Base-by-base conservation (phyloP, 2,888 invertebrate genomes). In the Tiliacea citrago region DNA sequence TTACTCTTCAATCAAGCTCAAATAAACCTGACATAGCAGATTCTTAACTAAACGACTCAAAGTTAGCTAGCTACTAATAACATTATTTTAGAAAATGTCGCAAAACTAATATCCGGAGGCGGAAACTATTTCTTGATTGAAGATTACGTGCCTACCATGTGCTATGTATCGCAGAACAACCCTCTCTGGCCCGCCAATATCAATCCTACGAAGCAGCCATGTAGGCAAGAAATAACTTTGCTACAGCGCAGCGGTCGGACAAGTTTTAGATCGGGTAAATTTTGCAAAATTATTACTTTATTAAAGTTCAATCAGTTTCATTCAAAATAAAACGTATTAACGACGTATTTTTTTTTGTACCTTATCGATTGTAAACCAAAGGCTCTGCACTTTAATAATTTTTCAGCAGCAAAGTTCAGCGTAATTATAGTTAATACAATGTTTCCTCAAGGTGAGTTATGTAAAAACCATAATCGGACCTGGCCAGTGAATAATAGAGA, bases 101-200 rank as follows among this genome's bases (percentile, higher is more conserved):
- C 82, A 71, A 74, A 81, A 74, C 75, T 83, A 88, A 88, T 88
- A 84, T 88, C 88, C 88, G 86, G 82, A 60, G 66, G 45, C 82
- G 84, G 83, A 87, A 88, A 86, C 86, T 88, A 87, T 82, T 87
- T 86, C 88, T 87, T 82, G 89, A 88, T 88, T 87, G 75, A 76
- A 75, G 57, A 85, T 87, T 80, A 81, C 80, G 57, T 69, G 76
- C 72, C 72, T 80, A 65, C 66, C 39, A 70, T 51, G 67, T 70
- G 70, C 60, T 70, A 73, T 61, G 75, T 79, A 75, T 60, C 51
- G 67, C 70, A 75, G 85, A 67, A 69, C 72, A 81, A 57, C 60
- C 61, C 45, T 53, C 67, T 49, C 24, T 69, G 51, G 70, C 67
- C 39, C 21, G 39, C 75, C 78, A 75, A 74, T 75, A 79, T 82